Base-by-base conservation (phyloP, 1,140 invertebrate genomes). In the Arctopsyche grandis region DNA sequence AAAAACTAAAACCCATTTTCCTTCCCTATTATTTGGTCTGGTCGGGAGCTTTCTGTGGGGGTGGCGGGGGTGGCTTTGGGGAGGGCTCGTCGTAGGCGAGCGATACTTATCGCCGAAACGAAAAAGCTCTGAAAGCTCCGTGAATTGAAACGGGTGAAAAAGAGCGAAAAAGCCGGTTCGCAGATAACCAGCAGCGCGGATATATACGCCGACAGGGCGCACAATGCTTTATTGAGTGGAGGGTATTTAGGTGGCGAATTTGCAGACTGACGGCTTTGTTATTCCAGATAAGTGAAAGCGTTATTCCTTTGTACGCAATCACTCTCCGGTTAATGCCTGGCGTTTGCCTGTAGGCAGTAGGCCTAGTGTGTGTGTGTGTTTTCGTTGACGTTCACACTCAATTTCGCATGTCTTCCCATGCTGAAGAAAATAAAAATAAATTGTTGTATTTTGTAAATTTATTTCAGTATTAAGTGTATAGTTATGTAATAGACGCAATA, bases 1-100 rank as follows among this genome's bases (percentile, higher is more conserved):
- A 75, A 77, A 79, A 81, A 81, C 80, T 81, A 81, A 81, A 81
- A 79, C 73, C 78, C 78, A 81, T 81, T 81, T 81, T 79, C 80
- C 71, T 75, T 60, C 74, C 63, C 77, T 69, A 79, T 81, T 81
- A 79, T 81, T 77, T 63, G 76, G 52, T 63, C 74, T 69, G 26
- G 16, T 56, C 16, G 10, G 63, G 24, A 26, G 19, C 21, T 22
- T 5, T 5, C 10, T 1, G 58, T 19, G n/a, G 14, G 19, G n/a
- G 1, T 60, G 48, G 48, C 1, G 16, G 16, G 3, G 16, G 48
- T 14, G 48, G 16, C 48, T 52, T 12, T 5, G 48, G 48, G 48
- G 70, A 26, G n/a, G 66, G 63, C 43, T 16, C 24, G 29, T 14
- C 5, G 29, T 26, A 10, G 19, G 43, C 78, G 69, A 75, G 80